Evolutionary conservation across 2,797 vertebrate species (phyloP).

Genomic region (Phrynocephalus forsythii): DNA sequence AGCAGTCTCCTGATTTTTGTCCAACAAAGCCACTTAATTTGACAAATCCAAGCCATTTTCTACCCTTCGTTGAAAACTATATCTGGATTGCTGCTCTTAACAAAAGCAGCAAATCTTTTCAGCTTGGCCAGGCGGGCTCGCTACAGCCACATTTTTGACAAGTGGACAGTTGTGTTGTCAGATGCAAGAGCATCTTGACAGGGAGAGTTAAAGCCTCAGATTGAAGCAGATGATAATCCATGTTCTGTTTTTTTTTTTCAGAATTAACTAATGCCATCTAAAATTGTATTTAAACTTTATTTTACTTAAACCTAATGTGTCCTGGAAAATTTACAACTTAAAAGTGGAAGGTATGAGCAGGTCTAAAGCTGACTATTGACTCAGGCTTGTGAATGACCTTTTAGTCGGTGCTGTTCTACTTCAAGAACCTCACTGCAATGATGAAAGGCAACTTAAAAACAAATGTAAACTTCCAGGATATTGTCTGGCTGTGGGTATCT

Average conservation of each 20-base stretch:
- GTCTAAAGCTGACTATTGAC: no score
- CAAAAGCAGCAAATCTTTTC: background rate
- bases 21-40: background rate
- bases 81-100: background rate
- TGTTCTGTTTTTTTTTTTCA: background rate
- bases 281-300: no score
- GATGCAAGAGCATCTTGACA: background rate
- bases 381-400: no score
- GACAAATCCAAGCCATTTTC: background rate
- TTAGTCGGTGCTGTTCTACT: no score
- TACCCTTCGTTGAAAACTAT: background rate
- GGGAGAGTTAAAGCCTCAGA: background rate
- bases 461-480: no score
- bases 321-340: no score
- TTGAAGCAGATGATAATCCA: background rate
- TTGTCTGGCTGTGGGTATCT: no score
- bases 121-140: background rate
- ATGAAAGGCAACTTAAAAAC: no score
- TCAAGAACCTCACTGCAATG: no score
- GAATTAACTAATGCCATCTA: no score
- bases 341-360: no score
- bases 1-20: background rate
- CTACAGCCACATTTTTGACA: background rate
- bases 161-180: background rate
- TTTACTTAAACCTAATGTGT: no score